A percentile compares a stretch with the other conserved stretches of the same genome.
Evolutionary conservation across 2,113 vertebrate genomes (phyloP).

Genomic region (Anolis sagrei): DNA sequence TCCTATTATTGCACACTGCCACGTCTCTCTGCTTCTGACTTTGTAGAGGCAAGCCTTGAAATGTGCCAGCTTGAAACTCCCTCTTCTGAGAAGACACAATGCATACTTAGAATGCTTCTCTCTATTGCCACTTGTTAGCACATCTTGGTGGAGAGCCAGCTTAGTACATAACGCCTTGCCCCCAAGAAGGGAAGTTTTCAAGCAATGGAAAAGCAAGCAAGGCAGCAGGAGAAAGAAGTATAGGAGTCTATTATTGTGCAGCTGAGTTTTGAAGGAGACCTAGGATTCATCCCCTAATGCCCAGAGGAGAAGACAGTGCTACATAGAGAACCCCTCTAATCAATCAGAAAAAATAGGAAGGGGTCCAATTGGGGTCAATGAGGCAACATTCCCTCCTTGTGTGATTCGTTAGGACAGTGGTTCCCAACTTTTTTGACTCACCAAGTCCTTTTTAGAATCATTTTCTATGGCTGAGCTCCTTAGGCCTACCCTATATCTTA

Average conservation of each 20-base stretch:
- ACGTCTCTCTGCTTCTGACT: slow-evolving; percentile 32
- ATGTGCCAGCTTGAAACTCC: slow-evolving; percentile 37
- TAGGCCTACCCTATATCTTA: no score
- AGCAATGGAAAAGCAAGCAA: slow-evolving; percentile 19
- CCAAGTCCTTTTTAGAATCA: no score
- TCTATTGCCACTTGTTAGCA: slow-evolving; percentile 62
- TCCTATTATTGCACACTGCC: neutral
- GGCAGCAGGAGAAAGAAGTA: neutral
- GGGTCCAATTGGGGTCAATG: no score
- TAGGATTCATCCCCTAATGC: no score
- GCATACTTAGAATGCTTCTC: slow-evolving; percentile 73
- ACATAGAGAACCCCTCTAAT: no score
- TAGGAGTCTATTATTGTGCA: neutral
- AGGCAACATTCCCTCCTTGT: no score
- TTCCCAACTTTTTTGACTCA: no score
- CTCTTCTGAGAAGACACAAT: slow-evolving; percentile 48
- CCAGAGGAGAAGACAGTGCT: no score
- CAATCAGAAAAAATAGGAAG: no score
- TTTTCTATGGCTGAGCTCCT: no score
- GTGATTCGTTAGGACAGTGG: no score
- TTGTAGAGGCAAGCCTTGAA: slow-evolving; percentile 1
- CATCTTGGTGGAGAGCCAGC: slow-evolving; percentile 51
- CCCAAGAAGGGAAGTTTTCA: slow-evolving; percentile 54
- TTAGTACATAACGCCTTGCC: slow-evolving; percentile 5
- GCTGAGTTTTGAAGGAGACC: neutral